A percentile compares a stretch with the other conserved stretches of the same genome.
phyloP scores from a whole-genome alignment of 2,888 invertebrate genomes.

The Paralinhomoeus sp. region DNA sequence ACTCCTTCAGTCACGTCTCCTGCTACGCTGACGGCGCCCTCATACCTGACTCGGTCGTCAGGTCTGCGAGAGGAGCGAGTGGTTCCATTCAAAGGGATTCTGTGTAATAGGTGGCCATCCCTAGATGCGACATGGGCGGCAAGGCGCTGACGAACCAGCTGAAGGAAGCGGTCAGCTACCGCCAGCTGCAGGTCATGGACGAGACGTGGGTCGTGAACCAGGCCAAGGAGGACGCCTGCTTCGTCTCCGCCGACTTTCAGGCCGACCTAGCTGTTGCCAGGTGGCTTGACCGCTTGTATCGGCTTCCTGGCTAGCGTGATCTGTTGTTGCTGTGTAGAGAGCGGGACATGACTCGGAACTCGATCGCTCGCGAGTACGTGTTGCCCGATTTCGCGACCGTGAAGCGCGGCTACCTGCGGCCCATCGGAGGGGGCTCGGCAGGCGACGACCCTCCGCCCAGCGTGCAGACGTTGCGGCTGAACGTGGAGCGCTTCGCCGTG shows the following conservation, averaged over 20 bases:
- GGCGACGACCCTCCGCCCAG: background rate
- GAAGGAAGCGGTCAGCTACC: conserved; percentile 85
- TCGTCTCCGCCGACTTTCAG: conserved; percentile 59
- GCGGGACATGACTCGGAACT: too few relatives aligned
- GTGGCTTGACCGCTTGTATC: too few relatives aligned
- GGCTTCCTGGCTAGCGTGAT: too few relatives aligned
- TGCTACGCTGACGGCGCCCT: conserved; percentile 53
- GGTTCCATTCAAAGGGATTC: background rate
- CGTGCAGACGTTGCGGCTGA: conserved; percentile 52
- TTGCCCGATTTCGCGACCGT: conserved; percentile 81
- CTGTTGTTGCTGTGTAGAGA: too few relatives aligned
- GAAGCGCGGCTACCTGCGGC: conserved; percentile 48
- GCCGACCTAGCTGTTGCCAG: conserved; percentile 51
- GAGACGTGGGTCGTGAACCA: conserved; percentile 96
- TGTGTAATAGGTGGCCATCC: too few relatives aligned
- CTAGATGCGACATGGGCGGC: conserved; percentile 78
- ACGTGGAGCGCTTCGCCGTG: conserved; percentile 74
- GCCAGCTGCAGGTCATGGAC: conserved; percentile 55
- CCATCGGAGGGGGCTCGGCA: conserved; percentile 18
- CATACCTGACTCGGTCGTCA: conserved; percentile 14
- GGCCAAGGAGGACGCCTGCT: conserved; percentile 89
- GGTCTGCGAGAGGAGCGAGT: conserved; percentile 8
- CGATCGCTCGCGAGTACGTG: conserved; percentile 64
- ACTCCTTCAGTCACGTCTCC: conserved; percentile 77
- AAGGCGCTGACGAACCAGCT: conserved; percentile 88